Conservation (phyloP, 2,797 vertebrate species). For the Leptatherina wallacei region DNA sequence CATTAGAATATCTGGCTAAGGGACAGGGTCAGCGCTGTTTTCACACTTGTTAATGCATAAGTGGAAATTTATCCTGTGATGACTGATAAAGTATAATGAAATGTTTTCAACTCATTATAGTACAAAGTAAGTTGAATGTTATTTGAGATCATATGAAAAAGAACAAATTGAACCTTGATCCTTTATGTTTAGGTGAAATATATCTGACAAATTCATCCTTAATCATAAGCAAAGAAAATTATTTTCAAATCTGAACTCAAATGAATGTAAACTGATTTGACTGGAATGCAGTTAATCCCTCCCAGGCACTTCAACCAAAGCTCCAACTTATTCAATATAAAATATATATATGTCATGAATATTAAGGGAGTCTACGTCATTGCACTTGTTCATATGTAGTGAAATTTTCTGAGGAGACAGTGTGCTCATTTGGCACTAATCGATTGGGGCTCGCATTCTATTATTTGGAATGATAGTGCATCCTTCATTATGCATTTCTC, state of each 20-base stretch:
- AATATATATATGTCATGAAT: background rate
- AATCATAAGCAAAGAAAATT: background rate
- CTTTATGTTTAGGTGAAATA: background rate
- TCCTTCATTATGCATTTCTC: conserved; percentile 56
- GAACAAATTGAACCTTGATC: background rate
- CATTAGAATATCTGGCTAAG: conserved; percentile 66
- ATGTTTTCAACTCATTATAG: conserved; percentile 46
- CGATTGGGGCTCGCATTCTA: conserved; percentile 50
- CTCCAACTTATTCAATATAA: background rate
- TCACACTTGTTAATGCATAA: conserved; percentile 59
- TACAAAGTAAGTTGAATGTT: conserved; percentile 17
- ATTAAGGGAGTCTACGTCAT: conserved; percentile 15
- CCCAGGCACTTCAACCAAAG: background rate
- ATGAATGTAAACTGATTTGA: conserved; percentile 13
- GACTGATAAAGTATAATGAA: conserved; percentile 56
- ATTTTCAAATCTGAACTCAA: background rate
- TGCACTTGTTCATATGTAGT: conserved; percentile 42
- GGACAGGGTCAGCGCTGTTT: conserved; percentile 57
- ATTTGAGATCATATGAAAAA: conserved; percentile 8
- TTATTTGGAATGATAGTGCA: conserved; percentile 62
- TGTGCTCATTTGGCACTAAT: conserved; percentile 55
- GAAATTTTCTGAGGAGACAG: conserved; percentile 42
- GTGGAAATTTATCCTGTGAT: conserved; percentile 63
- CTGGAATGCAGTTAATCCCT: conserved; percentile 5
- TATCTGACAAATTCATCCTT: background rate